Base-by-base conservation (phyloP, 1,140 invertebrate species). In the Lordiphosa stackelbergi region DNA sequence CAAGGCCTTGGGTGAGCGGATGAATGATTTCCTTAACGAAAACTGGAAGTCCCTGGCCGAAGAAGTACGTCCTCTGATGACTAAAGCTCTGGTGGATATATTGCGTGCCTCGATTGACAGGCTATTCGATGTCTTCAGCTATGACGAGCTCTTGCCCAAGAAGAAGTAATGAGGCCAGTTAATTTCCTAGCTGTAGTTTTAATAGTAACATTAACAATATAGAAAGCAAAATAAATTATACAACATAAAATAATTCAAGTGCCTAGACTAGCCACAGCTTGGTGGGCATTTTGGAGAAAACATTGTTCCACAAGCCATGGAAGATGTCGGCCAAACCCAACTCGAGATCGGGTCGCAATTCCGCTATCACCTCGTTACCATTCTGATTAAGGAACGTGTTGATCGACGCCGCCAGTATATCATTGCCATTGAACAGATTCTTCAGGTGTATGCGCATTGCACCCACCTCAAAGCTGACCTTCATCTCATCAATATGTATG, bases 271-370 rank as follows among this genome's bases (percentile, higher is more conserved):
- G 88, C 94, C 94, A 95, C 7, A 93, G 90, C 81, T 94, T 92
- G 16, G 95, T 88, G 3, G 94, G 94, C 60, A 95, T 89, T 74
- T 93, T 93, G 24, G 91, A 90, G 79, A 95, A 95, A 19, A 94
- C 94, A 12, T 90, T 90, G 68, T 95, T 95, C 45, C 95, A 90
- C 83, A 95, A 93, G 1, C 90, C 89, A 73, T 93, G 92, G 87
- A 95, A 95, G 70, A 95, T 93, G 71, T 93, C 93, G 0, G 92
- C 92, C 60, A 95, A 92, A 53, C 93, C 92, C 5, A 89, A 78
- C 4, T 92, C 91, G 0, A 94, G 93, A 3, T 94, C 94, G 2
- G 94, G 94, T 85, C 93, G 91, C 91, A 96, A 93, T 87, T 95
- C 94, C 13, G 93, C 91, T 41, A 96, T 94, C 37, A 96, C 94